phyloP scores from a whole-genome alignment of 1,140 invertebrate species.

The Drosophila pruinosa region DNA sequence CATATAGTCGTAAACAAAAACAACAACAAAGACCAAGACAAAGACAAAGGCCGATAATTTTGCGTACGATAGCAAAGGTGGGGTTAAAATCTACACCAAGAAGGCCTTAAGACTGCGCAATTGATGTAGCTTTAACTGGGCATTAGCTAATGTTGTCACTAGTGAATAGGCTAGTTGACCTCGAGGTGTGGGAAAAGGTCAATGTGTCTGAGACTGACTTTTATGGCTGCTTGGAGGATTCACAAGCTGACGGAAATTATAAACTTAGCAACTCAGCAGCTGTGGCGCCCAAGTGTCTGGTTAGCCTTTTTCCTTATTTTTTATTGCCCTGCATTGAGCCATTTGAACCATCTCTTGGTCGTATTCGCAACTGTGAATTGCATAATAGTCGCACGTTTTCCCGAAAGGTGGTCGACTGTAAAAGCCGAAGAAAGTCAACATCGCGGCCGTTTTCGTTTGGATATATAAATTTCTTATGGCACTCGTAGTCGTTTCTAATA shows the following conservation, averaged over 20 bases:
- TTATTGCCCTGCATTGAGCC: conserved; percentile 22
- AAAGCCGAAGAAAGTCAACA: neutral
- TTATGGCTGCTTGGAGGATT: conserved; percentile 30
- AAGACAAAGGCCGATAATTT: conserved; percentile 5
- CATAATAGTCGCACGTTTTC: conserved; percentile 16
- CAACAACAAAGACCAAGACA: neutral
- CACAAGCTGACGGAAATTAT: conserved; percentile 29
- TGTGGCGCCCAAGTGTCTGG: conserved; percentile 20
- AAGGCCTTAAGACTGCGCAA: neutral
- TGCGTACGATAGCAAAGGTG: conserved; percentile 13
- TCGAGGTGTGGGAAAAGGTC: conserved; percentile 59
- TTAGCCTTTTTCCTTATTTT: conserved; percentile 4
- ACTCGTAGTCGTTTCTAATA: conserved; percentile 5
- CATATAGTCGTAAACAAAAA: neutral
- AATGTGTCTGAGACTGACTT: conserved; percentile 39
- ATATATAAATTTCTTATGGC: neutral
- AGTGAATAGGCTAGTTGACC: conserved; percentile 10
- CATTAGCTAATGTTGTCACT: neutral
- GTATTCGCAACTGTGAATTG: conserved; percentile 10
- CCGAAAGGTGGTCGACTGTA: conserved; percentile 4
- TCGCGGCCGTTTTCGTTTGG: neutral
- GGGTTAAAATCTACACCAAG: neutral
- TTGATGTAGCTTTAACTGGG: neutral
- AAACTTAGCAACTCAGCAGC: neutral
- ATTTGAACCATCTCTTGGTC: neutral